Percentiles rank a stretch among this genome's conserved stretches.
phyloP scores from a whole-genome alignment of 2,797 vertebrate genomes.

The Tapirus indicus region DNA sequence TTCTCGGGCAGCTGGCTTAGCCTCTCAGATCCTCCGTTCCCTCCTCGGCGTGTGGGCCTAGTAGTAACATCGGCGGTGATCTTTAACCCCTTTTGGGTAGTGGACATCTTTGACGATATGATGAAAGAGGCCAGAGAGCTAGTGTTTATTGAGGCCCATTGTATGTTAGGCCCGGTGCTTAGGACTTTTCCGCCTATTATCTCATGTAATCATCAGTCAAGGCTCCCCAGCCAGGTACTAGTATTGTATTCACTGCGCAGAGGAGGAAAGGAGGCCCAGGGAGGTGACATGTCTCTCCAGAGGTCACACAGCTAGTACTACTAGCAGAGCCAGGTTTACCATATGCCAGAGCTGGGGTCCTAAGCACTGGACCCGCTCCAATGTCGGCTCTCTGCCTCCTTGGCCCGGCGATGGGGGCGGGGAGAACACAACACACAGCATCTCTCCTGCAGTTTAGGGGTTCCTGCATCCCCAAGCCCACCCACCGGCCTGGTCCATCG shows the following conservation, averaged over 20 bases:
- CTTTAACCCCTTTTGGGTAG: not conserved
- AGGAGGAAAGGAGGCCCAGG: not conserved
- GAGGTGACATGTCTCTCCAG: not conserved
- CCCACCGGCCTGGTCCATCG: not conserved
- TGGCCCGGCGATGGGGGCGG: accelerated
- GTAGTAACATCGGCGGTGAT: not conserved
- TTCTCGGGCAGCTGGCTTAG: not conserved
- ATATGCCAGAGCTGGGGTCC: not conserved
- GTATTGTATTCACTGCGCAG: not conserved
- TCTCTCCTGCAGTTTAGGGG: not conserved
- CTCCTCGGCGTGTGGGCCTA: not conserved
- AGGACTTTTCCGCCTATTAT: not conserved
- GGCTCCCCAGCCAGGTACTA: not conserved
- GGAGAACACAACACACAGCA: not conserved
- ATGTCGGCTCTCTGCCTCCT: not conserved
- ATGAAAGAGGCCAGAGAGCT: not conserved
- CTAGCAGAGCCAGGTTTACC: not conserved
- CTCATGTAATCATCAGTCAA: not conserved
- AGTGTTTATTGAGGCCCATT: not conserved
- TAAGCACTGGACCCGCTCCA: not conserved
- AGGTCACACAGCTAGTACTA: not conserved
- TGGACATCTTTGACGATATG: not conserved
- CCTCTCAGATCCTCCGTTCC: not conserved
- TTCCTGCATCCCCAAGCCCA: not conserved
- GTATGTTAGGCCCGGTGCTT: not conserved